Conservation (phyloP, 1,140 invertebrate genomes). For the Aphidius gifuensis region DNA sequence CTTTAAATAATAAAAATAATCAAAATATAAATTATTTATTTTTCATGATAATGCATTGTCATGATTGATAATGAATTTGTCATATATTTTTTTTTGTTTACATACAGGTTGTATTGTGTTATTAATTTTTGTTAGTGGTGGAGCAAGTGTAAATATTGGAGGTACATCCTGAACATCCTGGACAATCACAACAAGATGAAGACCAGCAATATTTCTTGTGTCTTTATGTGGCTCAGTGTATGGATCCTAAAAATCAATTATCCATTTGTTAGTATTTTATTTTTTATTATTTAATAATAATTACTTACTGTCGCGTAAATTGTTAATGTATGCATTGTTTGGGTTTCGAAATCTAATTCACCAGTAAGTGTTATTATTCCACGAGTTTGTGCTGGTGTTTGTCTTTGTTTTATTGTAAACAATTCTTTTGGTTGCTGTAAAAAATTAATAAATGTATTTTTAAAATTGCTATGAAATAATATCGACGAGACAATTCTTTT, state of each 20-base stretch:
- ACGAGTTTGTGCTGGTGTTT: slow-evolving; percentile 70
- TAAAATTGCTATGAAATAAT: background rate
- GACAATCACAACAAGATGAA: slow-evolving; percentile 77
- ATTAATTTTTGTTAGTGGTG: slow-evolving; percentile 69
- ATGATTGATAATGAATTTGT: slow-evolving; percentile 2
- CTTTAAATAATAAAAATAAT: slow-evolving; percentile 42
- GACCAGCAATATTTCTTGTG: slow-evolving; percentile 78
- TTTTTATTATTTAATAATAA: slow-evolving; percentile 17
- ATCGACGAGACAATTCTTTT: background rate
- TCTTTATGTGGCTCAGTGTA: slow-evolving; percentile 77
- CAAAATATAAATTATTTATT: slow-evolving; percentile 14
- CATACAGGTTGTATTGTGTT: slow-evolving; percentile 48
- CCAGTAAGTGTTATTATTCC: slow-evolving; percentile 72
- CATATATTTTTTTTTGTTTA: background rate
- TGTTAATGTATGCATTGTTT: slow-evolving; percentile 78
- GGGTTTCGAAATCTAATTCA: slow-evolving; percentile 78
- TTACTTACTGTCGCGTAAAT: slow-evolving; percentile 75
- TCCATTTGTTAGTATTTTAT: slow-evolving; percentile 7
- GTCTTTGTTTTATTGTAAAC: slow-evolving; percentile 74
- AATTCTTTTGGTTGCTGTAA: slow-evolving; percentile 54
- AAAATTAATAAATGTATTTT: slow-evolving; percentile 11
- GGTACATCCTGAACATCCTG: slow-evolving; percentile 83
- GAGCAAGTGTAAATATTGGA: slow-evolving; percentile 77
- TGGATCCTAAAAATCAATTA: slow-evolving; percentile 64
- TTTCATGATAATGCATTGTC: background rate